A percentile compares a stretch with the other conserved stretches of the same genome.
These are phyloP conservation scores for Engraulis encrasicolus DNA, from an alignment of 2,113 vertebrate genomes.

Conservation along the genomic window DNA sequence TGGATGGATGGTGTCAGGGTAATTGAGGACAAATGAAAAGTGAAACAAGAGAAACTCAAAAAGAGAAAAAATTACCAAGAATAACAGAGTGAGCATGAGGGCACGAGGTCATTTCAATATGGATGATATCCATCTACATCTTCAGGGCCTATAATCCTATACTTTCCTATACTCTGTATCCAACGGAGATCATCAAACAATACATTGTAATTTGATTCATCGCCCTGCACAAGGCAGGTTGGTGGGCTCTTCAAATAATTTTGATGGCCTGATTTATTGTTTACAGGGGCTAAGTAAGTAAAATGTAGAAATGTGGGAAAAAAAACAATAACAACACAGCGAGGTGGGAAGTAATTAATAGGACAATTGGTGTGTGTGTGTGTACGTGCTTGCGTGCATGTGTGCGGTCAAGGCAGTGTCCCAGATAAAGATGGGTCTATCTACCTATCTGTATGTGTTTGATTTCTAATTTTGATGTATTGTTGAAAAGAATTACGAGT, in stretches of 20 bases:
- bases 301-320: too few relatives aligned
- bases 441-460: slow-evolving; percentile 13
- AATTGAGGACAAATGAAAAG: not conserved
- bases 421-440: too few relatives aligned
- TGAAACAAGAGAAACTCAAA: not conserved
- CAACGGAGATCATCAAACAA: slow-evolving; percentile 54
- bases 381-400: not conserved
- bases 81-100: not conserved
- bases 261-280: slow-evolving; percentile 49
- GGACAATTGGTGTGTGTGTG: slow-evolving; percentile 36
- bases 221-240: slow-evolving; percentile 25
- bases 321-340: not conserved
- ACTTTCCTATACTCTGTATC: not conserved
- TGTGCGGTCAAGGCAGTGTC: too few relatives aligned
- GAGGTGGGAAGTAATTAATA: slow-evolving; percentile 53
- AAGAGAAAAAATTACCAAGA: too few relatives aligned
- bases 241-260: slow-evolving; percentile 30
- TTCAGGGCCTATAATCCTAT: slow-evolving; percentile 48
- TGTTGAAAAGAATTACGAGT: slow-evolving; percentile 43
- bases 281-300: slow-evolving; percentile 60
- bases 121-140: slow-evolving; percentile 44
- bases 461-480: slow-evolving; percentile 14
- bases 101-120: slow-evolving; percentile 36
- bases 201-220: slow-evolving; percentile 51
- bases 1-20: not conserved